phyloP scores from a whole-genome alignment of 2,797 vertebrate genomes.

The Euthynnus affinis region DNA sequence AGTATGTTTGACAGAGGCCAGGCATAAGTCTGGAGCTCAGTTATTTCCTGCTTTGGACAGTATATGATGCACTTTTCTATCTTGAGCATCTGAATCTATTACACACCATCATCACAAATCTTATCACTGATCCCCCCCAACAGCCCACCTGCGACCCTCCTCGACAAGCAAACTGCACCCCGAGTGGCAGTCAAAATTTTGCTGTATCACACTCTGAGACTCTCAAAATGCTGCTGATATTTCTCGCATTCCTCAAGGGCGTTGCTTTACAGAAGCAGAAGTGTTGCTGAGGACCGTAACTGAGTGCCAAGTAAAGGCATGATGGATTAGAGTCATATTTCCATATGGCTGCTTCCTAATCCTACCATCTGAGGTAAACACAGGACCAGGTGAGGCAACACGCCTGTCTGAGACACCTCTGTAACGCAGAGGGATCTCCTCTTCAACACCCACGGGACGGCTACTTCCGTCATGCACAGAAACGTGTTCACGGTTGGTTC shows the following conservation, averaged over 20 bases:
- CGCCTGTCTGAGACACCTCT: constrained; percentile 74
- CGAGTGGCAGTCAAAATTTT: constrained; percentile 40
- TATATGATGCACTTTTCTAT: constrained; percentile 3
- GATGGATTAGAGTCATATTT: constrained; percentile 80
- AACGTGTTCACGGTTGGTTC: constrained; percentile 20
- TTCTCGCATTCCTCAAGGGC: constrained; percentile 63
- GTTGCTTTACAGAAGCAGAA: constrained; percentile 64
- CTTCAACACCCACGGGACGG: constrained; percentile 41
- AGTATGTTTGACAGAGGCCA: background rate
- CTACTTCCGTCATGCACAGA: constrained; percentile 22
- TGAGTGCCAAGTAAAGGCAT: constrained; percentile 77
- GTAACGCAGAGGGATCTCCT: constrained; percentile 69
- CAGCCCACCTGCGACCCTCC: constrained; percentile 27
- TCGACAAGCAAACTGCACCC: constrained; percentile 19
- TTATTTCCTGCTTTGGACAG: constrained; percentile 13
- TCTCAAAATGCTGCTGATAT: constrained; percentile 60
- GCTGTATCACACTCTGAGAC: constrained; percentile 28
- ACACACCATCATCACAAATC: constrained; percentile 1
- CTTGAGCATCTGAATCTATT: constrained; percentile 6
- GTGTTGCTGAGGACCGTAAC: constrained; percentile 63
- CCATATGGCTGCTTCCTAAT: constrained; percentile 81
- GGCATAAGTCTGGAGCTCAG: background rate
- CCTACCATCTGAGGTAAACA: constrained; percentile 84
- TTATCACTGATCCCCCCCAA: constrained; percentile 13
- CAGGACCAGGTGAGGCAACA: constrained; percentile 81